Base-by-base conservation (phyloP, 2,888 invertebrate species). In the Hirtodrosophila alboralis region DNA sequence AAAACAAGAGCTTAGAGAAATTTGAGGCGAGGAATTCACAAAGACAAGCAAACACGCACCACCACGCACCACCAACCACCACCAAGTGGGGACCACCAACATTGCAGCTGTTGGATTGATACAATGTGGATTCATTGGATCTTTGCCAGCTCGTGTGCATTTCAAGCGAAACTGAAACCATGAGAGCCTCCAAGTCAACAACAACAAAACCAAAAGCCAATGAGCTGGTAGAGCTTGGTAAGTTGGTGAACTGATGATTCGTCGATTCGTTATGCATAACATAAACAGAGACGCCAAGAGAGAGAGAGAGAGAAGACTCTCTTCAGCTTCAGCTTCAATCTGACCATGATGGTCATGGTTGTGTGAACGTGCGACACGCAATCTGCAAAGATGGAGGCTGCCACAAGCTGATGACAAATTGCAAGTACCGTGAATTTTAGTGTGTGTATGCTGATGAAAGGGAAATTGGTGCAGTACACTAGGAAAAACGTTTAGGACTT, bases 161-260 rank as follows among this genome's bases (percentile, higher is more conserved):
- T 73, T 73, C 73, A 72, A 60, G 70, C 62, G 75, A 70, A 77
- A 75, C 74, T 72, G 73, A 75, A 72, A 75, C 76, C 73, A 58
- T 62, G 68, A 73, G 68, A 67, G 57, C 27, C 33, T 28, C 36
- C 9, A 43, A 45, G 28, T 37, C 27, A 37, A 56, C 68, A 53
- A 58, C 70, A 70, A 67, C n/a, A n/a, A n/a, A n/a, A n/a, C n/a
- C n/a, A n/a, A n/a, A n/a, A n/a, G n/a, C n/a, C n/a, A n/a, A n/a
- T n/a, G n/a, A n/a, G n/a, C n/a, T n/a, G 67, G 68, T 28, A 48
- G 8, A 54, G 54, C 73, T n/a, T 67, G 61, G 27, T 41, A 13
- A 28, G 3, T 21, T 30, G 18, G 18, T 18, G 18, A 31, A 5
- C 26, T 23, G 36, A 14, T 12, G 40, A 41, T 4, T 44, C 30